Conservation (phyloP, 2,888 invertebrate species). For the Campoplex capitator region DNA sequence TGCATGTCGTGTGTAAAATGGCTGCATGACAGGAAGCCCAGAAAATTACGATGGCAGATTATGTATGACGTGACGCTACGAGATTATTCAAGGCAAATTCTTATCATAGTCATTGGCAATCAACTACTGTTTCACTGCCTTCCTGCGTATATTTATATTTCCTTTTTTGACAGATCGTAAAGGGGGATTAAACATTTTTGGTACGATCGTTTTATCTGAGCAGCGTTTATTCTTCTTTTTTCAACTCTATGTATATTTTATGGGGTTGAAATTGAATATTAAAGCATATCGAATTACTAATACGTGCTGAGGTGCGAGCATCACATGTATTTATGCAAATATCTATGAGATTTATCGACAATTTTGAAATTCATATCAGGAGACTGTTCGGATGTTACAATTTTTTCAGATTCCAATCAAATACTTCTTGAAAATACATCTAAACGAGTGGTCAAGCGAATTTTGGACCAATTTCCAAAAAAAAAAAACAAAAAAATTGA, state of each 20-base stretch:
- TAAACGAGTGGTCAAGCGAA: background rate
- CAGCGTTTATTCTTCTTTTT: background rate
- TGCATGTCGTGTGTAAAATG: conserved; percentile 5
- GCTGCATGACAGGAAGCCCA: conserved; percentile 19
- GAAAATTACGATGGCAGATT: conserved; percentile 41
- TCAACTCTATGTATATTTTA: background rate
- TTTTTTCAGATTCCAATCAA: background rate
- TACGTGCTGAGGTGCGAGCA: conserved; percentile 30
- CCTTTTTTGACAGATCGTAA: background rate
- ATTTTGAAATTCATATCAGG: background rate
- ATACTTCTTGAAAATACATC: background rate
- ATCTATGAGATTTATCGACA: background rate
- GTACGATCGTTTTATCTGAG: background rate
- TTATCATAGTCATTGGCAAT: conserved; percentile 35
- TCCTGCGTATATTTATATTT: background rate
- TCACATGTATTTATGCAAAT: conserved; percentile 44
- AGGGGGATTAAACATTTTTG: background rate
- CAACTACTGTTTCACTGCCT: background rate
- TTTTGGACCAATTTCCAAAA: background rate
- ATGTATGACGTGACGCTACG: conserved; percentile 12
- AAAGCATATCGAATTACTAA: conserved; percentile 38
- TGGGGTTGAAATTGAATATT: conserved; percentile 14
- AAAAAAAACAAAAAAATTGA: background rate
- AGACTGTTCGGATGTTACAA: background rate
- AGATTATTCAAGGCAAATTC: conserved; percentile 3